phyloP scores from a whole-genome alignment of 1,140 invertebrate species.

The Lepidotrigona ventralis region DNA sequence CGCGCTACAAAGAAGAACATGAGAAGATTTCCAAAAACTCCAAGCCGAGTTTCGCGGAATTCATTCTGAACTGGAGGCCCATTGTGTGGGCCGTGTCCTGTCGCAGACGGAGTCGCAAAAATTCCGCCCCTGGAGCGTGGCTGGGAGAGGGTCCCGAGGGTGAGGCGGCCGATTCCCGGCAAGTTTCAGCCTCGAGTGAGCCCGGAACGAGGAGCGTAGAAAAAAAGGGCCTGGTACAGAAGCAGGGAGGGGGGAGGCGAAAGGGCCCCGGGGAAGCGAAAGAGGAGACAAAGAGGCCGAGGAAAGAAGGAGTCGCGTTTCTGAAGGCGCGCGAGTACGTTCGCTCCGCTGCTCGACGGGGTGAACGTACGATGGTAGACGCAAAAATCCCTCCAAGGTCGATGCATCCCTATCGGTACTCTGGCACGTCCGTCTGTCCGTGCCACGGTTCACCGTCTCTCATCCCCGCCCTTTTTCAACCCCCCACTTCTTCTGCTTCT shows the following conservation, averaged over 20 bases:
- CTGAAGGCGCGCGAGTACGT: constrained; percentile 30
- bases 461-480: constrained; percentile 46
- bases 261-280: constrained; percentile 42
- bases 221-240: constrained; percentile 37
- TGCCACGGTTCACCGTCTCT: constrained; percentile 66
- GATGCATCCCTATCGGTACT: constrained; percentile 76
- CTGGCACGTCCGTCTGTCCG: constrained; percentile 48
- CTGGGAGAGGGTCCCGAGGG: constrained; percentile 38
- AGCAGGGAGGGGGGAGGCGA: constrained; percentile 1
- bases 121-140: constrained; percentile 35
- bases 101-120: constrained; percentile 14
- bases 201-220: constrained; percentile 26
- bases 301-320: constrained; percentile 61
- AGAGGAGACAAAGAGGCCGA: constrained; percentile 58
- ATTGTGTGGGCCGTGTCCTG: background rate
- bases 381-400: constrained; percentile 80
- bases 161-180: constrained; percentile 40
- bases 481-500: constrained; percentile 35
- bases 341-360: constrained; percentile 65
- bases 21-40: background rate
- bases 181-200: constrained; percentile 30
- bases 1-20: background rate
- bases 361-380: constrained; percentile 79
- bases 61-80: background rate
- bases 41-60: background rate